These are phyloP conservation scores for Noctuana brunneofusca DNA, from an alignment of 2,888 invertebrate genomes.

Conservation along the genomic window DNA sequence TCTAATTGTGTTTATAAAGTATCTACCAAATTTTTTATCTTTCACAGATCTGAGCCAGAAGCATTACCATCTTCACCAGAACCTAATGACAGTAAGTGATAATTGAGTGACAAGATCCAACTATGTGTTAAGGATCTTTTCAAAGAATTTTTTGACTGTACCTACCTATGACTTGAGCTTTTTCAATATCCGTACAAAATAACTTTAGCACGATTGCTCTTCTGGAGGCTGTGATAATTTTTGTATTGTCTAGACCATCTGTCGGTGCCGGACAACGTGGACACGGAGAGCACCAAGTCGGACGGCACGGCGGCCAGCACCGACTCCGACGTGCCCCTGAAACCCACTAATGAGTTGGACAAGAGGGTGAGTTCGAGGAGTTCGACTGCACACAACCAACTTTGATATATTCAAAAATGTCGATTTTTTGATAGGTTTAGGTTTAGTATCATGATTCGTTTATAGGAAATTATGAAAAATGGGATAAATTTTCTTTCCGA, in stretches of 20 bases:
- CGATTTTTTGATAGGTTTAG: neutral
- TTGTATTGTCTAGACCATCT: conserved; percentile 52
- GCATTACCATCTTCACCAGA: conserved; percentile 55
- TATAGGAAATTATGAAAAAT: too few species aligned
- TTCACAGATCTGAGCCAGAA: conserved; percentile 56
- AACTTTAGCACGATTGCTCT: too few species aligned
- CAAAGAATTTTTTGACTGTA: too few species aligned
- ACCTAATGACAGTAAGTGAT: conserved; percentile 58
- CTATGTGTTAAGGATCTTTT: too few species aligned
- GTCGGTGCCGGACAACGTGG: conserved; percentile 78
- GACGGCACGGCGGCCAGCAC: conserved; percentile 84
- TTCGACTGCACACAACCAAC: neutral
- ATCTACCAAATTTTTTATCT: neutral
- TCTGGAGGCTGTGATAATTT: too few species aligned
- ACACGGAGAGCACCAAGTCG: conserved; percentile 87
- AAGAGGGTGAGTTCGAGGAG: conserved; percentile 61
- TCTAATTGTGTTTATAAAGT: too few species aligned
- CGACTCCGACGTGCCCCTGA: conserved; percentile 86
- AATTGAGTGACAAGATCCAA: neutral
- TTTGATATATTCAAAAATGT: neutral
- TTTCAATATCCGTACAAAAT: too few species aligned
- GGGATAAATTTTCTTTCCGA: too few species aligned
- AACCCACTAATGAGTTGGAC: conserved; percentile 87
- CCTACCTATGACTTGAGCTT: too few species aligned
- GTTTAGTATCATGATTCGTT: too few species aligned